These are phyloP conservation scores for Drosophila histrio DNA, from an alignment of 2,888 invertebrate genomes.

Conservation along the genomic window DNA sequence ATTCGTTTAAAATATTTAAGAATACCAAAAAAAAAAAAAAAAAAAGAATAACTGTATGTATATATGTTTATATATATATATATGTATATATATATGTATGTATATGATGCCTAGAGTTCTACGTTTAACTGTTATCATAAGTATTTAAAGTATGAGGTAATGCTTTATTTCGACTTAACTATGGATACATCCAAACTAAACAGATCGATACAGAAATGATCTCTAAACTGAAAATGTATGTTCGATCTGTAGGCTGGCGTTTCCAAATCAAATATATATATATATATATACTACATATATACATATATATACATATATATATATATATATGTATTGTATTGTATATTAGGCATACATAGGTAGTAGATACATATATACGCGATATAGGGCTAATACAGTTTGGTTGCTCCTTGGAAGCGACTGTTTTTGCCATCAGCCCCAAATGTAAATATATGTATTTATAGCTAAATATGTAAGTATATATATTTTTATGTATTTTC, in stretches of 20 bases:
- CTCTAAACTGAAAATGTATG: slow-evolving; percentile 6
- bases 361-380: slow-evolving; percentile 19
- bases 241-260: slow-evolving; percentile 3
- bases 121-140: slow-evolving; percentile 71
- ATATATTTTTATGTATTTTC: slow-evolving; percentile 1
- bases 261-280: slow-evolving; percentile 19
- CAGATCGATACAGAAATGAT: slow-evolving; percentile 11
- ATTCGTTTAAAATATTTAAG: slow-evolving; percentile 42
- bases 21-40: slow-evolving; percentile 34
- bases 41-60: background rate
- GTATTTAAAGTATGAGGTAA: slow-evolving; percentile 81
- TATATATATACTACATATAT: slow-evolving; percentile 4
- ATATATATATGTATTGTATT: background rate
- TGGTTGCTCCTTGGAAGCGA: slow-evolving; percentile 10
- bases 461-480: slow-evolving; percentile 12
- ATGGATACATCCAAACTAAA: slow-evolving; percentile 10
- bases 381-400: slow-evolving; percentile 9
- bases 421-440: slow-evolving; percentile 11
- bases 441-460: slow-evolving; percentile 12
- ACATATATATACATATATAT: background rate
- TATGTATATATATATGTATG: slow-evolving; percentile 12
- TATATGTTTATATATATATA: slow-evolving; percentile 15
- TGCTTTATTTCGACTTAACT: slow-evolving; percentile 76
- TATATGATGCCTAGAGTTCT: slow-evolving; percentile 48
- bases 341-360: slow-evolving; percentile 9